Base-by-base conservation (phyloP, 1,140 invertebrate species). In the Drosophila saltans region DNA sequence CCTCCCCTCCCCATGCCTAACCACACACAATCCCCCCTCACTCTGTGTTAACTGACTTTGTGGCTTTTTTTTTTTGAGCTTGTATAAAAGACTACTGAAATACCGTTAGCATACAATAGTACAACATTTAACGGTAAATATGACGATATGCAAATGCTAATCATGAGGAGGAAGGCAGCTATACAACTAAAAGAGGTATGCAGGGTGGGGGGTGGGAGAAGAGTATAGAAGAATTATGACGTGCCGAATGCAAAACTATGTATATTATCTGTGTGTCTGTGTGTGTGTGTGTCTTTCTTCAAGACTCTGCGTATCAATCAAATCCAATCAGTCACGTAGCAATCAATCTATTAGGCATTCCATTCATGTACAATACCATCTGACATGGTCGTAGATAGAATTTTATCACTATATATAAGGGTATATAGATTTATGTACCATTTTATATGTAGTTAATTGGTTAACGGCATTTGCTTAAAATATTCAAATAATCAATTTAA, bases 271-370 rank as follows among this genome's bases (percentile, higher is more conserved):
- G 28, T n/a, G n/a, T n/a, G n/a, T n/a, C n/a, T n/a, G n/a, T n/a
- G n/a, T n/a, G n/a, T n/a, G n/a, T 36, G 33, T 52, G 8, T 52
- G 45, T 52, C 45, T 52, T 16, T 16, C n/a, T 52, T 10, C 21
- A 52, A 52, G 8, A n/a, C 5, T 58, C 40, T 55, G 43, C 52
- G 74, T 84, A 86, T 86, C 82, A 82, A 80, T 88, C 67, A 63
- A 48, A 58, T 36, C 48, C 66, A 60, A 86, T 86, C 82, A 80
- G 83, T 77, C 82, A 86, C 82, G 83, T 86, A 68, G 66, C 66
- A 36, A 48, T 52, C 45, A 63, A 57, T 70, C 76, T 69, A 68
- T 62, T 68, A 66, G 56, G 43, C 76, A 84, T 86, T 78, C 68
- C 71, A 67, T 69, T 43, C 48, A 63, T 11, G 40, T 28, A 63